Conservation (phyloP, 2,113 vertebrate genomes). For the Ranitomeya variabilis region DNA sequence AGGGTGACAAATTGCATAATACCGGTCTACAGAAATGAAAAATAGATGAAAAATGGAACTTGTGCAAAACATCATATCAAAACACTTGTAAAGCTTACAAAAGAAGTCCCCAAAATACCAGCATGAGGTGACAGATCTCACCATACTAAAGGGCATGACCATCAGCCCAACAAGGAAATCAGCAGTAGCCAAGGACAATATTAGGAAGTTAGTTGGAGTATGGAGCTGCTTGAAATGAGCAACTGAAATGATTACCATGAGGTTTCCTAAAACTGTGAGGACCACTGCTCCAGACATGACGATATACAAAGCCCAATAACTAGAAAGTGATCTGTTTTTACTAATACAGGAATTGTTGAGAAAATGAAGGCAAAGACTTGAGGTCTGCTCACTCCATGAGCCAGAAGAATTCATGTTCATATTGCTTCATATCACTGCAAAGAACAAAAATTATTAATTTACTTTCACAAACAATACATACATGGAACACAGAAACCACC, state of each 20-base stretch:
- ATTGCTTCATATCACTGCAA: not conserved
- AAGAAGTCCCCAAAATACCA: conserved; percentile 59
- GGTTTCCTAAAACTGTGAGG: conserved; percentile 56
- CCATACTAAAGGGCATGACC: conserved; percentile 60
- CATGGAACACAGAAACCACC: too few relatives aligned
- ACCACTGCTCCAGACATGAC: not conserved
- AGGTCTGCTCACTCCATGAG: not conserved
- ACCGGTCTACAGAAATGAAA: conserved; percentile 62
- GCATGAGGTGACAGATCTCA: conserved; percentile 60
- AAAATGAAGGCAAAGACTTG: conserved; percentile 54
- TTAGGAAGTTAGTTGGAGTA: conserved; percentile 62
- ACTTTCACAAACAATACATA: too few relatives aligned
- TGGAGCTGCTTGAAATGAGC: conserved; percentile 61
- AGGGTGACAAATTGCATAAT: conserved; percentile 58
- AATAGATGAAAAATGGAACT: conserved; percentile 62
- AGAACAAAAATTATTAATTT: not conserved
- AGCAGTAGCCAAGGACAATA: conserved; percentile 60
- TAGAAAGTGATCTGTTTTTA: not conserved
- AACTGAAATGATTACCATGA: conserved; percentile 53
- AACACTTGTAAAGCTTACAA: conserved; percentile 59
- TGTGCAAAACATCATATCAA: conserved; percentile 60
- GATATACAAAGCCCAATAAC: not conserved
- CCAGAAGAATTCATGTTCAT: not conserved
- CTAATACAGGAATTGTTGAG: conserved; percentile 58
- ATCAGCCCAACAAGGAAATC: conserved; percentile 59